A percentile compares a stretch with the other conserved stretches of the same genome.
These are phyloP conservation scores for Boleophthalmus pectinirostris DNA, from an alignment of 2,113 vertebrate species.

Conservation along the genomic window DNA sequence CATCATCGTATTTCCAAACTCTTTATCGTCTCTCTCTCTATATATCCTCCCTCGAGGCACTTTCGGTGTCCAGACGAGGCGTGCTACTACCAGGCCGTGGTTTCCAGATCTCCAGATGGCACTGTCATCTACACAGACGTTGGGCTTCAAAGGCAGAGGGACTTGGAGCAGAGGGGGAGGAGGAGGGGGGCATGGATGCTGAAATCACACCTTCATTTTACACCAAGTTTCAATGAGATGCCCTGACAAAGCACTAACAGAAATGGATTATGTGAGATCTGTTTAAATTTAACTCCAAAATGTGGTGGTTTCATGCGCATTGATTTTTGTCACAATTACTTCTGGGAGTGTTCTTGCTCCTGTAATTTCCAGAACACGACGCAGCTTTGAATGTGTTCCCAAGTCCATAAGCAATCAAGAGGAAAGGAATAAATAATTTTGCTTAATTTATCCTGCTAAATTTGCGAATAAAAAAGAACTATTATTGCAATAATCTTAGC, in stretches of 20 bases:
- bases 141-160: constrained; percentile 53
- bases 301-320: not conserved
- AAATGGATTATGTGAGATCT: not conserved
- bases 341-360: too few relatives aligned
- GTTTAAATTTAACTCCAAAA: not conserved
- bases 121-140: constrained; percentile 50
- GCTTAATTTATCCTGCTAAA: not conserved
- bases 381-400: not conserved
- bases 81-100: constrained; percentile 27
- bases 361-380: too few relatives aligned
- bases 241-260: not conserved
- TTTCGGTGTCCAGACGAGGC: constrained; percentile 36
- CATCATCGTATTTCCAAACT: constrained; percentile 16
- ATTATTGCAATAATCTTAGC: too few relatives aligned
- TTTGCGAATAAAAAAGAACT: not conserved
- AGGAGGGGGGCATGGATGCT: constrained; percentile 5
- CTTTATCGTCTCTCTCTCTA: constrained; percentile 8
- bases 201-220: constrained; percentile 12
- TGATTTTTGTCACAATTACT: not conserved
- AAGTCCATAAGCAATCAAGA: not conserved
- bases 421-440: not conserved
- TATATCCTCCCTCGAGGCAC: constrained; percentile 2
- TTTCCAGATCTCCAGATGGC: constrained; percentile 64
- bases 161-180: constrained; percentile 1
- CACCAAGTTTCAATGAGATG: constrained; percentile 15